Percentiles rank a stretch among this genome's conserved stretches.
Conservation (phyloP, 2,113 vertebrate genomes). For the Rousettus leschenaultii region DNA sequence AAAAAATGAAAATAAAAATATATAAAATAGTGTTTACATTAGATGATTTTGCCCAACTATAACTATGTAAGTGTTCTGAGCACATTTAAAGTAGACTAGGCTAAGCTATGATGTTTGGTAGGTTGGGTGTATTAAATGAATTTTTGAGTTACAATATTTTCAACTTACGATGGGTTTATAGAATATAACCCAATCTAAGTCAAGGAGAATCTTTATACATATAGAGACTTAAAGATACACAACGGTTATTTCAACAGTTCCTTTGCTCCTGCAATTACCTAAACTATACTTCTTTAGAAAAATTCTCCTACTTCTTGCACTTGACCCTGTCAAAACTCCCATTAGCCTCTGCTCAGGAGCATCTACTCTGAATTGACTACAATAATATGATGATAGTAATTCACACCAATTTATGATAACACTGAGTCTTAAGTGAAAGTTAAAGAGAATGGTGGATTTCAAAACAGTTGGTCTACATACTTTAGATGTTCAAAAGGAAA, state of each 20-base stretch:
- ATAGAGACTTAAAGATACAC: not conserved
- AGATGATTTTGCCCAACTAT: not conserved
- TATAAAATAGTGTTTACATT: not conserved
- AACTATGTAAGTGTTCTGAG: not conserved
- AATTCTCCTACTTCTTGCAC: not conserved
- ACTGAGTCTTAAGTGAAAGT: not conserved
- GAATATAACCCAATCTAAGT: not conserved
- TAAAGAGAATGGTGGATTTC: slow-evolving; percentile 27
- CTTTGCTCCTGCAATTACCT: not conserved
- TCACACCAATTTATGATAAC: slow-evolving; percentile 1
- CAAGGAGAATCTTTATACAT: not conserved
- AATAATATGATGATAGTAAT: slow-evolving; percentile 13
- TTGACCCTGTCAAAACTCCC: not conserved
- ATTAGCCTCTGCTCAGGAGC: not conserved
- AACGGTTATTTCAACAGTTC: not conserved
- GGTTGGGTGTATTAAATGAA: not conserved
- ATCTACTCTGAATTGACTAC: not conserved
- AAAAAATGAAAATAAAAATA: too few relatives aligned
- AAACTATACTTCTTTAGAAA: not conserved
- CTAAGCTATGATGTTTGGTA: not conserved
- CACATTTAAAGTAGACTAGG: not conserved
- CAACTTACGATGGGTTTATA: not conserved
- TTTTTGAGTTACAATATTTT: not conserved
- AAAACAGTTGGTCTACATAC: not conserved
- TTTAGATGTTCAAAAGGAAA: not conserved